Conservation (phyloP, 2,113 vertebrate genomes). For the Ceyx cyanopectus region DNA sequence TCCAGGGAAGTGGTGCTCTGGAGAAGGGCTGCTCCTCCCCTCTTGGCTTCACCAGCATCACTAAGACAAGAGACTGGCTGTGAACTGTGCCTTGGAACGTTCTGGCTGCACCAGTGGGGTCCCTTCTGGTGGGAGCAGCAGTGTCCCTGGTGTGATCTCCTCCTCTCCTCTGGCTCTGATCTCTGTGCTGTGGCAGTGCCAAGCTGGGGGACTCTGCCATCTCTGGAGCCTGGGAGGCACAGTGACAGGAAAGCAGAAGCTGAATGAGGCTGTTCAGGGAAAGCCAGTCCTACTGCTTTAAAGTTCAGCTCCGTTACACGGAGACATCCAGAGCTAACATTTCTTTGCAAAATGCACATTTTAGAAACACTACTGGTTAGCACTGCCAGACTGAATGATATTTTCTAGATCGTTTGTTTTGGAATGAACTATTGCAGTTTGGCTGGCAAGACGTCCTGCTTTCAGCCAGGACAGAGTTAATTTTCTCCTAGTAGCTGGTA, state of each 20-base stretch:
- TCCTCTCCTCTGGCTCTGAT: background rate
- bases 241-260: background rate
- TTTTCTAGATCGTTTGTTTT: background rate
- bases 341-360: background rate
- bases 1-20: background rate
- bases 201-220: background rate
- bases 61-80: background rate
- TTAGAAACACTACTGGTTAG: background rate
- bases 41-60: background rate
- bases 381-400: background rate
- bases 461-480: background rate
- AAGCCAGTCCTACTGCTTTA: background rate
- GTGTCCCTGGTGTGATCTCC: background rate
- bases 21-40: background rate
- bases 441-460: background rate
- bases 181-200: background rate
- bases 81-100: background rate
- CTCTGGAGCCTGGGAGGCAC: background rate
- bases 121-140: background rate
- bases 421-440: background rate
- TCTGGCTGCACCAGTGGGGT: background rate
- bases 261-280: conserved; percentile 5
- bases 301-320: background rate
- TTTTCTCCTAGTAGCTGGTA: background rate
- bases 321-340: background rate